These are phyloP conservation scores for Embiotoca jacksoni DNA, from an alignment of 2,113 vertebrate species.

Conservation along the genomic window DNA sequence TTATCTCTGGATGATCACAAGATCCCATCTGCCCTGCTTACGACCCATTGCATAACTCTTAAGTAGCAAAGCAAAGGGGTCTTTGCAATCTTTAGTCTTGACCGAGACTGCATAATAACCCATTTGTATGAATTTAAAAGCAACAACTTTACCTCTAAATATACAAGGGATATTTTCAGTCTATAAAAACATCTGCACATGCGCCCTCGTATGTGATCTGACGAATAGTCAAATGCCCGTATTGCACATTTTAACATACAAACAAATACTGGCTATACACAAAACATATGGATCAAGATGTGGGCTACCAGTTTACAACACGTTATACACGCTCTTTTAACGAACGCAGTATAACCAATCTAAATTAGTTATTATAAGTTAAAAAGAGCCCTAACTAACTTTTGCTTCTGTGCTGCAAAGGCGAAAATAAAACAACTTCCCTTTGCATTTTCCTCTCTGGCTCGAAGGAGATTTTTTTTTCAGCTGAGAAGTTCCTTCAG, in stretches of 20 bases:
- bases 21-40: slow-evolving; percentile 68
- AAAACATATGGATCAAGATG: no score
- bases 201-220: background rate
- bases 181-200: background rate
- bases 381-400: background rate
- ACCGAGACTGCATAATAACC: background rate
- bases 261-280: background rate
- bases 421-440: background rate
- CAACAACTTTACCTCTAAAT: background rate
- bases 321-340: background rate
- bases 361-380: background rate
- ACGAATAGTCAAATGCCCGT: background rate
- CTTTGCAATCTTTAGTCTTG: slow-evolving; percentile 29
- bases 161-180: background rate
- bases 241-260: background rate
- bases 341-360: background rate
- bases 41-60: slow-evolving; percentile 66
- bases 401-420: background rate
- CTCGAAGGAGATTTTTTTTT: slow-evolving; percentile 7
- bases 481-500: background rate
- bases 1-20: slow-evolving; percentile 79
- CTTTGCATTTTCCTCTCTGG: slow-evolving; percentile 1
- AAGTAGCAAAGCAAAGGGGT: slow-evolving; percentile 29
- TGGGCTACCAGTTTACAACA: no score
- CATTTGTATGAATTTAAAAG: slow-evolving; percentile 18